Percentiles rank a stretch among this genome's conserved stretches.
Conservation (phyloP, 2,888 invertebrate genomes). For the Spatulosminthurus flaviceps region DNA sequence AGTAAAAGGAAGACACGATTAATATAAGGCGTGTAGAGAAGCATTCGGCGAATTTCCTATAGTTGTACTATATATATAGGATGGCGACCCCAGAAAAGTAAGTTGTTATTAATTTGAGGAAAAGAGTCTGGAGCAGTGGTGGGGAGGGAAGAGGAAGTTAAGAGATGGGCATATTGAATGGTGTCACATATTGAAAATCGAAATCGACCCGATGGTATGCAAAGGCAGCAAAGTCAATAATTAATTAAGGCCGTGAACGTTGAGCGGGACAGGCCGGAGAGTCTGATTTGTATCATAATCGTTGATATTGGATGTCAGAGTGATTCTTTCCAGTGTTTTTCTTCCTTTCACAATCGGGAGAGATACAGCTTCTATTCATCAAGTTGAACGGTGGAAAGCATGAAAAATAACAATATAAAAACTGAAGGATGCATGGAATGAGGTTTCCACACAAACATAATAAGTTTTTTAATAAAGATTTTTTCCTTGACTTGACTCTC, state of each 20-base stretch:
- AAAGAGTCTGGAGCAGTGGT: background rate
- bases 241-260: constrained; percentile 31
- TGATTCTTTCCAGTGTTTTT: too few species aligned
- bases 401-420: background rate
- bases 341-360: too few species aligned
- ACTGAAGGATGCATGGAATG: constrained; percentile 20
- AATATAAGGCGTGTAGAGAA: too few species aligned
- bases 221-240: constrained; percentile 45
- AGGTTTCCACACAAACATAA: constrained; percentile 44
- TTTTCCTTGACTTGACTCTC: constrained; percentile 36
- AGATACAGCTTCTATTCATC: too few species aligned
- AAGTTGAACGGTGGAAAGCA: background rate
- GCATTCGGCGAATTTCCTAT: too few species aligned
- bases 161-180: constrained; percentile 11
- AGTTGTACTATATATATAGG: too few species aligned
- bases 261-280: too few species aligned
- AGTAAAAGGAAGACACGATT: too few species aligned
- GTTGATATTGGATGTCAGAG: too few species aligned
- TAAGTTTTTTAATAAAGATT: constrained; percentile 48
- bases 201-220: background rate
- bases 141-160: background rate
- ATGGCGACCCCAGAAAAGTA: too few species aligned
- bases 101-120: too few species aligned
- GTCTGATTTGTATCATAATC: too few species aligned
- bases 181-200: constrained; percentile 34